Evolutionary conservation across 92 coral and sea anemone genomes (phyloP), one percentile per base, ranked within the genome.

Genomic region (Porites rus): DNA sequence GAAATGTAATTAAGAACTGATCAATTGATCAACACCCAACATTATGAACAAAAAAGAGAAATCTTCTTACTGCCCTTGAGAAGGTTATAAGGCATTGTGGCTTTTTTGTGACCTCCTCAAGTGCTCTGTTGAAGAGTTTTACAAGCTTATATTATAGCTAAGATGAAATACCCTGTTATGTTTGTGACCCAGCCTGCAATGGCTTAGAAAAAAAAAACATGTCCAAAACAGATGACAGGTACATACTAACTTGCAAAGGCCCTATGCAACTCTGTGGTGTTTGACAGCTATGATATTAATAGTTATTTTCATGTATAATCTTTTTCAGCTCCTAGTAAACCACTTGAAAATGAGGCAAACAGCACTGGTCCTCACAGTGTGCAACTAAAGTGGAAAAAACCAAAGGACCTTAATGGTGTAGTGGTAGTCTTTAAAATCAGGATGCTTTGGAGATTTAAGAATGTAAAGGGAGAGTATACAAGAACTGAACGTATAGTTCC

Each of bases 301-400:
- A 38, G 46, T 38, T 38, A 10, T 73, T 5, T 20, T 17, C 6
- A 17, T 67, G n/a, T 51, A 50, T 10, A 51, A 46, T 46, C 58
- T 21, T 16, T 56, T 1, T 78, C 85, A 92, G 95, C 93, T 53
- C 95, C 95, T 1, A 89, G 93, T 51, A 62, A 77, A 21, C 95
- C 95, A 51, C 81, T 59, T 3, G 75, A 72, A 0, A 78, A 89
- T 46, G 60, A 73, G 19, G 95, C 78, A 16, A 86, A 92, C 78
- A 43, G 76, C 6, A 84, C 91, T 21, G 91, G 69, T 14, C 85
- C 85, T 13, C n/a, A 81, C 7, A 77, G 82, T 24, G 91, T 71
- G 0, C 87, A 70, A 8, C 73, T 92, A 75, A 86, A 16, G 31
- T 92, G 95, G 95, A 82, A 46, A 2, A 88, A 87, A 72, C 95